A percentile compares a stretch with the other conserved stretches of the same genome.
These are phyloP conservation scores for Hirtodrosophila histrioides DNA, from an alignment of 2,888 invertebrate genomes.

Conservation along the genomic window DNA sequence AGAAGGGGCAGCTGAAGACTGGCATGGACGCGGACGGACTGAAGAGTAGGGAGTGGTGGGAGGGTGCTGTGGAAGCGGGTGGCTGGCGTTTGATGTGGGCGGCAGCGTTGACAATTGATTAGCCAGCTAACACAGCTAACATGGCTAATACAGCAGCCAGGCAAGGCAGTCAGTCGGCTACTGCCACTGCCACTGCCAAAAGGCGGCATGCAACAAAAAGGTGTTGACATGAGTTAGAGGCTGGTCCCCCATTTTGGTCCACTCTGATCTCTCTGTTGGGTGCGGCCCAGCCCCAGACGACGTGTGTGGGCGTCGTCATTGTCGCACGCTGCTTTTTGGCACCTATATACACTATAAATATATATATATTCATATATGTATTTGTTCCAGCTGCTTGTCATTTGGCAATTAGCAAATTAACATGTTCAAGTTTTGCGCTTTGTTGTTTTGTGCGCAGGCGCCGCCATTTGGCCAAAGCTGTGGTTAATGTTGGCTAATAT, in stretches of 20 bases:
- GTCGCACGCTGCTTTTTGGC: conserved; percentile 54
- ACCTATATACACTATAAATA: conserved; percentile 38
- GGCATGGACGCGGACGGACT: neutral
- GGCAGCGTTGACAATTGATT: conserved; percentile 78
- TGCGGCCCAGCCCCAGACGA: conserved; percentile 17
- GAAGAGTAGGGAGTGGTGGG: neutral
- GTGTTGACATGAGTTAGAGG: conserved; percentile 62
- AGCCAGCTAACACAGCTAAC: conserved; percentile 48
- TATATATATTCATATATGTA: conserved; percentile 2
- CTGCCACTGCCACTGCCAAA: conserved; percentile 49
- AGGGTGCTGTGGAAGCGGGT: conserved; percentile 18
- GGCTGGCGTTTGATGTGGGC: conserved; percentile 75
- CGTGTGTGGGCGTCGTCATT: conserved; percentile 57
- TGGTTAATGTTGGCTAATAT: conserved; percentile 14
- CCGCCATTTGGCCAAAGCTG: conserved; percentile 16
- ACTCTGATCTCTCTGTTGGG: conserved; percentile 15
- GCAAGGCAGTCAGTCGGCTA: conserved; percentile 21
- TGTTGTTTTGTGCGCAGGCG: conserved; percentile 29
- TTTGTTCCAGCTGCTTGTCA: conserved; percentile 42
- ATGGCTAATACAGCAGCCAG: conserved; percentile 9
- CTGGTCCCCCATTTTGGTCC: neutral
- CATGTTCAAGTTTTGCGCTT: conserved; percentile 45
- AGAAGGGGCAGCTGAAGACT: conserved; percentile 7
- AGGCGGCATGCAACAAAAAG: conserved; percentile 30
- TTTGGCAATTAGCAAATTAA: conserved; percentile 76